A percentile compares a stretch with the other conserved stretches of the same genome.
Evolutionary conservation across 1,140 invertebrate species (phyloP).

Genomic region (Lysiphlebus fabarum): DNA sequence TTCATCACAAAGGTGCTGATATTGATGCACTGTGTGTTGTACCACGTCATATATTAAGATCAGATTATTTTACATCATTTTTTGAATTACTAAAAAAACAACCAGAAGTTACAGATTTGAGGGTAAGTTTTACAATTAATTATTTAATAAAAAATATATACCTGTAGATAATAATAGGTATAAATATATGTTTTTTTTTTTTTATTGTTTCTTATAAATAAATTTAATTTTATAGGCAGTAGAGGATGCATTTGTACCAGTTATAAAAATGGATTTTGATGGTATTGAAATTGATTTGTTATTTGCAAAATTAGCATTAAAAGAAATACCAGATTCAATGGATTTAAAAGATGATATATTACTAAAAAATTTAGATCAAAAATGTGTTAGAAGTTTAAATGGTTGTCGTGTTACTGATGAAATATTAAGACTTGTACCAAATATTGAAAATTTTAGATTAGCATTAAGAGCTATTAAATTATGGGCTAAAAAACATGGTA

Average conservation of each 20-base stretch:
- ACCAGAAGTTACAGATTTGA: conserved; percentile 79
- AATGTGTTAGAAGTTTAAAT: conserved; percentile 95
- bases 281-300: conserved; percentile 98
- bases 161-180: too few species aligned
- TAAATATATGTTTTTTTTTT: not conserved
- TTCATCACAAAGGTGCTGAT: conserved; percentile 97
- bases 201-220: conserved; percentile 4
- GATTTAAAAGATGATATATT: conserved; percentile 89
- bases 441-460: conserved; percentile 90
- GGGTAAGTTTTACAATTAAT: conserved; percentile 56
- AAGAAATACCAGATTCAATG: conserved; percentile 80
- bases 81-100: conserved; percentile 86
- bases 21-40: conserved; percentile 98
- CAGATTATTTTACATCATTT: conserved; percentile 94
- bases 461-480: conserved; percentile 94
- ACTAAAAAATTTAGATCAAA: conserved; percentile 93
- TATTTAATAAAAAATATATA: too few species aligned
- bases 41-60: conserved; percentile 88
- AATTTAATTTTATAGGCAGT: conserved; percentile 67
- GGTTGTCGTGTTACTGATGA: conserved; percentile 98
- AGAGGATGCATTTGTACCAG: conserved; percentile 98
- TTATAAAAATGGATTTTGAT: conserved; percentile 99
- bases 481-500: conserved; percentile 97
- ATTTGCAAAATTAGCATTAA: conserved; percentile 89
- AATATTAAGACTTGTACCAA: conserved; percentile 92